A percentile compares a stretch with the other conserved stretches of the same genome.
phyloP scores from a whole-genome alignment of 2,797 vertebrate genomes.

The Crenuchus spilurus region DNA sequence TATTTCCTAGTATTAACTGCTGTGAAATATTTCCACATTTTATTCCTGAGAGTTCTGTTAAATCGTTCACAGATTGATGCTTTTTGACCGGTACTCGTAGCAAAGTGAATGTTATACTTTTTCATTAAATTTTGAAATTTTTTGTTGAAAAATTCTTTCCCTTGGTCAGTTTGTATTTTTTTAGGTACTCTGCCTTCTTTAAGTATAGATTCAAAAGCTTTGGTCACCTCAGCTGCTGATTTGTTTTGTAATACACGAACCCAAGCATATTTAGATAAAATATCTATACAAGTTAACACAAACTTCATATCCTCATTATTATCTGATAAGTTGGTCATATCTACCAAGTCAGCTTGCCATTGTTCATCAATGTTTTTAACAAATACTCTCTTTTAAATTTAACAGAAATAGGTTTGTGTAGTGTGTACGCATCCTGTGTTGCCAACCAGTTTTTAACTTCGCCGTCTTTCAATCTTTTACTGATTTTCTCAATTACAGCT shows the following conservation, averaged over 20 bases:
- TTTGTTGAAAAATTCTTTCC: slow-evolving; percentile 1
- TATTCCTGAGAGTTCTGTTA: too few species aligned
- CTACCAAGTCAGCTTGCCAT: background rate
- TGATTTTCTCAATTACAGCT: background rate
- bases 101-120: slow-evolving; percentile 21
- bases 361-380: background rate
- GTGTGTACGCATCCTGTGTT: too few species aligned
- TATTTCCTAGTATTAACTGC: too few species aligned
- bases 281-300: slow-evolving; percentile 3
- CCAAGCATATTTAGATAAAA: slow-evolving; percentile 17
- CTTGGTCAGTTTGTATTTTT: background rate
- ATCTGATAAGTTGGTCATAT: background rate
- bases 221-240: background rate
- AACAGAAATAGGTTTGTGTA: background rate
- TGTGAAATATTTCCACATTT: too few species aligned
- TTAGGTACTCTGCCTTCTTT: background rate
- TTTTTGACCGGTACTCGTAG: slow-evolving; percentile 40
- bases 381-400: background rate
- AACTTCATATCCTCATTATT: background rate
- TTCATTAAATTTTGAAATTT: slow-evolving; percentile 1
- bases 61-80: background rate
- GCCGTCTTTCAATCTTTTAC: too few species aligned
- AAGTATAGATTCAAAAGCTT: slow-evolving; percentile 12
- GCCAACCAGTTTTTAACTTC: too few species aligned
- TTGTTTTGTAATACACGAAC: slow-evolving; percentile 6